Evolutionary conservation across 53 echinoderm and acorn worm species (phyloP), one percentile per base, ranked within the genome.

Genomic region (Luidia sarsii): DNA sequence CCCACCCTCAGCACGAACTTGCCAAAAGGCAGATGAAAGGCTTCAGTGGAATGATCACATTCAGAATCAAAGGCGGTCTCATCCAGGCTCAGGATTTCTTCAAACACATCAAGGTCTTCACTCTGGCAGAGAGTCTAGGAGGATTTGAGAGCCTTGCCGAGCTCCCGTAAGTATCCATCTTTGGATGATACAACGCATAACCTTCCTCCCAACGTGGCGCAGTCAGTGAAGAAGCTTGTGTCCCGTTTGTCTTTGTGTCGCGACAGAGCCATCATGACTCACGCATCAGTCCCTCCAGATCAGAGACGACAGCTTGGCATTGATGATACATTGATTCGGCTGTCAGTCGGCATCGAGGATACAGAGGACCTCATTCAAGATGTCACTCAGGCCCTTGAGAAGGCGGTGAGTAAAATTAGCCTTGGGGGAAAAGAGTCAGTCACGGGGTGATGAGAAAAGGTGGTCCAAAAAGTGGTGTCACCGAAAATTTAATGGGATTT

Each of bases 101-200:
- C 38, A 67, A 97, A 75, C 64, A 68, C 25, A 49, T 93, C 79
- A 88, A 89, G 81, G 68, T 97, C 39, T 93, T 97, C 85, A 93
- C 93, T 10, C 82, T 97, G 45, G 97, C 97, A 22, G 93, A 97
- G 77, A 97, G 97, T 75, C 89, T 97, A 10, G 97, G 97, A 50
- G 97, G 97, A 15, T 97, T 71, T 27, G 97, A 97, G 48, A 90
- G 90, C 50, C 87, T 97, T 29, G 88, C 88, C 50, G 97, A 97
- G 63, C 84, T 90, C 20, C 97, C 97, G 97, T 97, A 91, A 93
- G 97, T 68, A 21, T n/a, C n/a, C n/a, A n/a, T n/a, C n/a, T n/a
- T n/a, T n/a, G n/a, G n/a, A n/a, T n/a, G n/a, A n/a, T n/a, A n/a
- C n/a, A n/a, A n/a, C n/a, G n/a, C n/a, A n/a, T n/a, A n/a, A n/a